Percentiles rank a stretch among this genome's conserved stretches.
Conservation (phyloP, 2,888 invertebrate species). For the Thymelicus lineola region DNA sequence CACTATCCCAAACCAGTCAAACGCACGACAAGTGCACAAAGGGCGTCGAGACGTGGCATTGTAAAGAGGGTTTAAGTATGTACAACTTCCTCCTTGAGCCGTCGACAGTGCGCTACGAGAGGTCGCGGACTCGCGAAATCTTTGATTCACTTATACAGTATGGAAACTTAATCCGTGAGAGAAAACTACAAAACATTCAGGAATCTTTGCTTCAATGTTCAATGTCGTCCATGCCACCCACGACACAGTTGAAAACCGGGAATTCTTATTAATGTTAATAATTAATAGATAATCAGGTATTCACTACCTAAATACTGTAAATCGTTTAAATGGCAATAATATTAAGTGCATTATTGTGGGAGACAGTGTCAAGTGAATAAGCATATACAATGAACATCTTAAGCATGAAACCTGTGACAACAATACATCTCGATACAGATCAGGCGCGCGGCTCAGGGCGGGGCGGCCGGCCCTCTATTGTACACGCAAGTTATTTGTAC, state of each 20-base stretch:
- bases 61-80: slow-evolving; percentile 63
- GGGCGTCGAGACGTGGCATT: slow-evolving; percentile 65
- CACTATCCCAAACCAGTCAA: slow-evolving; percentile 66
- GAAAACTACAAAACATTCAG: slow-evolving; percentile 51
- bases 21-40: slow-evolving; percentile 73
- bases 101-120: slow-evolving; percentile 46
- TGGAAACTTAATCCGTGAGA: slow-evolving; percentile 55
- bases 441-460: slow-evolving; percentile 45
- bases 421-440: slow-evolving; percentile 54
- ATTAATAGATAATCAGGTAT: too few relatives aligned
- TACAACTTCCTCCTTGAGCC: slow-evolving; percentile 47
- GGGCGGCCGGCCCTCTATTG: slow-evolving; percentile 50
- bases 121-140: slow-evolving; percentile 57
- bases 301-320: background rate
- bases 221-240: background rate
- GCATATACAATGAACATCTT: slow-evolving; percentile 48
- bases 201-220: background rate
- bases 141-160: slow-evolving; percentile 64
- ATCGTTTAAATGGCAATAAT: slow-evolving; percentile 24
- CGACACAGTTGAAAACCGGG: background rate
- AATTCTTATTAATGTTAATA: too few relatives aligned
- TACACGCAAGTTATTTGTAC: slow-evolving; percentile 50
- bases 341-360: slow-evolving; percentile 42
- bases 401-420: slow-evolving; percentile 47
- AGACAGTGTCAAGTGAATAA: slow-evolving; percentile 40